phyloP scores from a whole-genome alignment of 2,797 vertebrate genomes.

The Odontamblyopus rebecca region DNA sequence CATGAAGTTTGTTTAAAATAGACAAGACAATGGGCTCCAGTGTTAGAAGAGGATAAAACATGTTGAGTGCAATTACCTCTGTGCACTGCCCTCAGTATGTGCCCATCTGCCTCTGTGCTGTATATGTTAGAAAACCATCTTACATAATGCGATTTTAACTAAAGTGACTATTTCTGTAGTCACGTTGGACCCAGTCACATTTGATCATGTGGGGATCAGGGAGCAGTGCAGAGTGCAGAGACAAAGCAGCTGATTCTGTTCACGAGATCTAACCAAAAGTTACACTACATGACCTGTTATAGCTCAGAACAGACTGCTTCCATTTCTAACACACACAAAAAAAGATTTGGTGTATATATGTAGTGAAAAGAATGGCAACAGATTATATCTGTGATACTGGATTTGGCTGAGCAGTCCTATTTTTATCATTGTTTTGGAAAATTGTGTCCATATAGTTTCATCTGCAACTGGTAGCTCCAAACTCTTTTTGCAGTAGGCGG shows the following conservation, averaged over 20 bases:
- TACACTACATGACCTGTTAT: background rate
- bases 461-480: no score
- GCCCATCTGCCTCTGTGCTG: no score
- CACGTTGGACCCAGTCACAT: slow-evolving; percentile 3
- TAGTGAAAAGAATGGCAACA: no score
- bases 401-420: no score
- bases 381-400: no score
- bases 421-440: no score
- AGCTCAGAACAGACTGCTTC: background rate
- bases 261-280: slow-evolving; percentile 26
- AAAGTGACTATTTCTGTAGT: background rate
- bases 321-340: background rate
- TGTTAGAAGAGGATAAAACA: background rate
- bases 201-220: slow-evolving; percentile 8
- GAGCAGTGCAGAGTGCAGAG: slow-evolving; percentile 10
- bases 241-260: slow-evolving; percentile 17
- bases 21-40: no score
- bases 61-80: background rate
- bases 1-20: no score
- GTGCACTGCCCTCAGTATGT: no score
- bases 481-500: no score
- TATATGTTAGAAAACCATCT: background rate
- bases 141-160: background rate
- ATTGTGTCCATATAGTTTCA: no score
- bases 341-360: no score